phyloP scores from a whole-genome alignment of 2,797 vertebrate species.

The Dromococcyx pavoninus region DNA sequence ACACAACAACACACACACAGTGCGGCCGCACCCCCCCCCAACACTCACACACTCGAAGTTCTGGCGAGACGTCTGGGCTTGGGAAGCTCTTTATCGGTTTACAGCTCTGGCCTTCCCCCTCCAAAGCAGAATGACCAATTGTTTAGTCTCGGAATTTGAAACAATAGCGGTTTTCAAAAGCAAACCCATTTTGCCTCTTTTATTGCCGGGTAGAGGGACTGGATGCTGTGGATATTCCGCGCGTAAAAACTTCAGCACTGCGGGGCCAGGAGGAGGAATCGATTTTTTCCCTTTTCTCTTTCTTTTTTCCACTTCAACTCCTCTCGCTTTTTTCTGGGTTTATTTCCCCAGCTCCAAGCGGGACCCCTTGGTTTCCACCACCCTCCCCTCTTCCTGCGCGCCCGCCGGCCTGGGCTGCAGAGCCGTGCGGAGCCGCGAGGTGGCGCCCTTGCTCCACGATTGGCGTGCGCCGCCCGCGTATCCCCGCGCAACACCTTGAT shows the following conservation, averaged over 20 bases:
- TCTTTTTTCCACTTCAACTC: background rate
- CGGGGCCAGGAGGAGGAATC: background rate
- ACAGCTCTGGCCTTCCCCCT: slow-evolving; percentile 64
- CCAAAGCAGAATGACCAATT: slow-evolving; percentile 74
- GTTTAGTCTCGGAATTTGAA: slow-evolving; percentile 71
- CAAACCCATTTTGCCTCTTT: background rate
- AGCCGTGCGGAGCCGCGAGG: slow-evolving; percentile 69
- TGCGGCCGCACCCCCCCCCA: background rate
- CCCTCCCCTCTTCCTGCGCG: too few relatives aligned
- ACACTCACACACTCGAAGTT: slow-evolving; percentile 22
- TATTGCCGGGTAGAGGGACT: background rate
- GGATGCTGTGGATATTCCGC: background rate
- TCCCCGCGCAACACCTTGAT: slow-evolving; percentile 18
- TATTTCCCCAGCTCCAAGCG: too few relatives aligned
- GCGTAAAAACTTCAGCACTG: background rate
- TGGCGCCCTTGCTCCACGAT: slow-evolving; percentile 86
- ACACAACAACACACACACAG: slow-evolving; percentile 50
- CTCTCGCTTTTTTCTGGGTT: rapidly evolving
- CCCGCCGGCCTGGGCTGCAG: background rate
- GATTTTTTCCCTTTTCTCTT: background rate
- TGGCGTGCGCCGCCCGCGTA: background rate
- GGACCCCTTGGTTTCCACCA: rapidly evolving
- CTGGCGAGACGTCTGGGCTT: slow-evolving; percentile 82
- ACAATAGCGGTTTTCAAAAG: slow-evolving; percentile 74
- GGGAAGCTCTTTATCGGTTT: slow-evolving; percentile 77